A percentile compares a stretch with the other conserved stretches of the same genome.
Evolutionary conservation across 1,140 invertebrate genomes (phyloP).

Genomic region (Zeugodacus cucurbitae): DNA sequence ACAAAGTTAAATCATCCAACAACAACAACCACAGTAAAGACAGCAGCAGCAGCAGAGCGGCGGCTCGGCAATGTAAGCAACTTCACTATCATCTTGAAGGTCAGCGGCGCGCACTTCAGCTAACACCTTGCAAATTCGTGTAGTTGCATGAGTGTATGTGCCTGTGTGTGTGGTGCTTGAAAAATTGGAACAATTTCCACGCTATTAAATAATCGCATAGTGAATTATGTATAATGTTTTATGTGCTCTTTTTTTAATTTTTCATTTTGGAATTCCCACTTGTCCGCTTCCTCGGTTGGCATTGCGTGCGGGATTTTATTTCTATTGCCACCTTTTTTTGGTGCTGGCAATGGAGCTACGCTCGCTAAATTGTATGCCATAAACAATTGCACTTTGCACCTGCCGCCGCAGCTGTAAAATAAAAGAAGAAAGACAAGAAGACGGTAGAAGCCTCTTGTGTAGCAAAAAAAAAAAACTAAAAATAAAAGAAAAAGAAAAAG

Average conservation of each 20-base stretch:
- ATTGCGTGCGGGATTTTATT: neutral
- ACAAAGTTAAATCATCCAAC: neutral
- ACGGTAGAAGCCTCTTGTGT: neutral
- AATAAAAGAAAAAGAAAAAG: neutral
- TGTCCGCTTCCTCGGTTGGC: neutral
- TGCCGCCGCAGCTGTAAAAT: neutral
- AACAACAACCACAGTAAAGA: neutral
- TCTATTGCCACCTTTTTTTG: neutral
- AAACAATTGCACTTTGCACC: neutral
- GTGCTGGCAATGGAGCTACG: neutral
- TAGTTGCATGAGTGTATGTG: neutral
- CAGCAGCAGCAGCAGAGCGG: neutral
- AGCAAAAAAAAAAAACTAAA: too few relatives aligned
- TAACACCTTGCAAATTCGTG: neutral
- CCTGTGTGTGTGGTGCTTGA: neutral
- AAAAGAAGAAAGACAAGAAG: neutral
- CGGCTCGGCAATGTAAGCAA: neutral
- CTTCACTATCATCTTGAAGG: conserved; percentile 35
- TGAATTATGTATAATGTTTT: neutral
- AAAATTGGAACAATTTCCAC: conserved; percentile 63
- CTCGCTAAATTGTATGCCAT: neutral
- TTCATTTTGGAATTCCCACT: neutral
- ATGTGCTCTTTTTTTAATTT: neutral
- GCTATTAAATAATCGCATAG: conserved; percentile 45
- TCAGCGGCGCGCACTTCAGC: neutral